Conservation (phyloP, 2,797 vertebrate species). For the Morus bassanus region DNA sequence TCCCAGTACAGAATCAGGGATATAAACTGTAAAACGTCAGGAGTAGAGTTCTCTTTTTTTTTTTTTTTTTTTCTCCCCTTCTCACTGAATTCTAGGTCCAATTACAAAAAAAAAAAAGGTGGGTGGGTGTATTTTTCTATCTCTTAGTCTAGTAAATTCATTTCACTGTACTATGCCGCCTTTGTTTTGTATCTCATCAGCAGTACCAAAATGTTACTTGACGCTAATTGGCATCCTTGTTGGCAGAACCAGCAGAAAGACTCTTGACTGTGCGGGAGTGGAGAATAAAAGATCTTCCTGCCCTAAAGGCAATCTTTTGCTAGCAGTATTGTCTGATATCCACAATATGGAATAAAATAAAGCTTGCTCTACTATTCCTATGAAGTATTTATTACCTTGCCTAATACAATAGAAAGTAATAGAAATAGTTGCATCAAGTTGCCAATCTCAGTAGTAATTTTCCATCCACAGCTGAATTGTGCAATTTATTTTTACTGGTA, state of each 20-base stretch:
- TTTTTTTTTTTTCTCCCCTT: neutral
- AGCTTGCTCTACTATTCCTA: neutral
- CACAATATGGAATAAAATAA: conserved; percentile 1
- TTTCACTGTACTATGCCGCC: neutral
- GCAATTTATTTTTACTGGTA: conserved; percentile 5
- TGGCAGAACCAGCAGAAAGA: conserved; percentile 5
- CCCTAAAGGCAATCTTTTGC: neutral
- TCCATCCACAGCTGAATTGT: neutral
- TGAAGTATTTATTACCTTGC: neutral
- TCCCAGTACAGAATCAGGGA: neutral
- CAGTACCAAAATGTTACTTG: conserved; percentile 21
- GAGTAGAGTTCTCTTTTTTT: neutral
- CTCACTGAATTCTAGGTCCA: neutral
- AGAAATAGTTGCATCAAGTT: neutral
- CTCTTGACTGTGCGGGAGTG: neutral
- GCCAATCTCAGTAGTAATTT: neutral
- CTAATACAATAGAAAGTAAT: neutral
- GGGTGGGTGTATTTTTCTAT: neutral
- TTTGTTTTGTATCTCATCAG: neutral
- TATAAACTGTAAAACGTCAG: neutral
- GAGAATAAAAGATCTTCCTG: conserved; percentile 17
- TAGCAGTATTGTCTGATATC: neutral
- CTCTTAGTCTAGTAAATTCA: neutral
- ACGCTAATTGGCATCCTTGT: conserved; percentile 26
- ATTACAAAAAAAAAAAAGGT: neutral